Evolutionary conservation across 2,113 vertebrate genomes (phyloP), one percentile per base, ranked within the genome.

Genomic region (Myanophis thanlyinensis): DNA sequence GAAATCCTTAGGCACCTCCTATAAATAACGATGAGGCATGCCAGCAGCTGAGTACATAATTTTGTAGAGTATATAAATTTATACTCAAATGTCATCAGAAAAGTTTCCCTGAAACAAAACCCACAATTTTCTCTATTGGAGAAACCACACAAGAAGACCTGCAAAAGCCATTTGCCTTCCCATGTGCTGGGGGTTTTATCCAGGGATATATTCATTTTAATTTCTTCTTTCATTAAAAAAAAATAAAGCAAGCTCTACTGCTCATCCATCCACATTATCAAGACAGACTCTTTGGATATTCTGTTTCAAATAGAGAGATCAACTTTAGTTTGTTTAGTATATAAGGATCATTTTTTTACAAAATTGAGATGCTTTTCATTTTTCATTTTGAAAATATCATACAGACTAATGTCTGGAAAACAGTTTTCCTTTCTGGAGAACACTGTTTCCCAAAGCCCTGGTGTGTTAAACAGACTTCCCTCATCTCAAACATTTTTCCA

Each of bases 11-110:
- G 46, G 93, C 67, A 80, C 93, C 93, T 96, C 93, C 94, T 93
- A 96, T 98, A 97, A 98, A 97, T 97, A 97, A 97, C 93, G 95
- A 94, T 94, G 97, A 97, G 93, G 94, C 94, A 93, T 94, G 97
- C 89, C 94, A 96, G 48, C 92, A 84, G 89, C 93, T 35, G 95
- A 96, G 97, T 94, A 48, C 93, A 97, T 97, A 94, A 95, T 97
- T 97, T 97, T 97, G 93, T 95, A 91, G 87, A 96, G 95, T 95
- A 91, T 96, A 98, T 97, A 98, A 98, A 98, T 97, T 97, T 94
- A 93, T 93, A 86, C 93, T 95, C 30, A 95, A 97, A 96, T 86
- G 97, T 94, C 93, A 93, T 94, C 47, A 56, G 88, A 93, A 95
- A 95, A 0, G 90, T 51, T 89, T 89, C 94, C 90, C 53, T 54